phyloP scores from a whole-genome alignment of 2,888 invertebrate genomes.

The Halictus quadricinctus region DNA sequence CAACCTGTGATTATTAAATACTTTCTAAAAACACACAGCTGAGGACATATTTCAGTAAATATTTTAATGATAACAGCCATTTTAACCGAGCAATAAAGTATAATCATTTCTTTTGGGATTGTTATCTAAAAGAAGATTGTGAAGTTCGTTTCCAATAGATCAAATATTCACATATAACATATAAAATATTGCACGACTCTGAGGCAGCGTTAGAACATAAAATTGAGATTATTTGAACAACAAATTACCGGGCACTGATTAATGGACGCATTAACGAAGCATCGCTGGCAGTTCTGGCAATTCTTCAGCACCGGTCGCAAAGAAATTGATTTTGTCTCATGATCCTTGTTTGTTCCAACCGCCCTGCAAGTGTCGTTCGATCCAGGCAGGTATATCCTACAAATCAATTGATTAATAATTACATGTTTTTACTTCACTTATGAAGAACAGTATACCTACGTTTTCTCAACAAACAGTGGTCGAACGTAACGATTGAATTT shows the following conservation, averaged over 20 bases:
- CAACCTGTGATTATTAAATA: no score
- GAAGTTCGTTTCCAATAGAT: no score
- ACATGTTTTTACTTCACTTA: not conserved
- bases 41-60: no score
- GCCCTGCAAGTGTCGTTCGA: slow-evolving; percentile 85
- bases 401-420: slow-evolving; percentile 8
- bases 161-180: no score
- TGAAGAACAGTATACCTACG: slow-evolving; percentile 80
- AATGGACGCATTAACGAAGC: slow-evolving; percentile 83
- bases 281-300: slow-evolving; percentile 84
- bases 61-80: no score
- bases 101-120: no score
- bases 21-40: no score
- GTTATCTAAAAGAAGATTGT: no score
- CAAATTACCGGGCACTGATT: slow-evolving; percentile 80
- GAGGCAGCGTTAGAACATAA: no score
- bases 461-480: slow-evolving; percentile 85
- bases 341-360: slow-evolving; percentile 84
- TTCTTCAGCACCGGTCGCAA: slow-evolving; percentile 83
- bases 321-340: slow-evolving; percentile 84
- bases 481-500: slow-evolving; percentile 86
- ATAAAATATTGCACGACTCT: no score
- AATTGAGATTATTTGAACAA: no score
- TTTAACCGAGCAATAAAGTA: no score
- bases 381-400: slow-evolving; percentile 75